Conservation (phyloP, 2,797 vertebrate genomes). For the Dallia pectoralis region DNA sequence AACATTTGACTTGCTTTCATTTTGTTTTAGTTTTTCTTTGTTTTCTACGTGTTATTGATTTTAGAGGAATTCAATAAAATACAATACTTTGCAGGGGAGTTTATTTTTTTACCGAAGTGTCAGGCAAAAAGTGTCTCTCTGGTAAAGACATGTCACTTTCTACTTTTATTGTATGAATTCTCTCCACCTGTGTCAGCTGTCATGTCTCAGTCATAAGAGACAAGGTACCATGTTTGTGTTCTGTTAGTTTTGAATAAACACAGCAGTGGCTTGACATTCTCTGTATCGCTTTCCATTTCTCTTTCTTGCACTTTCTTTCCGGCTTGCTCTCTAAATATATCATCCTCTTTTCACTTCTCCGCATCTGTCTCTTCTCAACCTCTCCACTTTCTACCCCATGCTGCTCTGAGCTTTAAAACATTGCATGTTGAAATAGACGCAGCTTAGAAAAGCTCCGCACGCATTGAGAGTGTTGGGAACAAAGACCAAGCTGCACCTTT, state of each 20-base stretch:
- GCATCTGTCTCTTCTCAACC: slow-evolving; percentile 33
- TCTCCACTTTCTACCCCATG: slow-evolving; percentile 62
- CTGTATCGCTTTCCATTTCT: slow-evolving; percentile 23
- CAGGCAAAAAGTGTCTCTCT: slow-evolving; percentile 45
- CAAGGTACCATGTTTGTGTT: slow-evolving; percentile 71
- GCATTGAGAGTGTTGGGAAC: slow-evolving; percentile 61
- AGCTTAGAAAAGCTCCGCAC: slow-evolving; percentile 63
- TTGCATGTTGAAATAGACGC: slow-evolving; percentile 67
- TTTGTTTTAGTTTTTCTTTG: neutral
- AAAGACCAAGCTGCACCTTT: slow-evolving; percentile 67
- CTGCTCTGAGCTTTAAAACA: slow-evolving; percentile 70
- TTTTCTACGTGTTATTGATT: slow-evolving; percentile 16
- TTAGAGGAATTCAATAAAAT: slow-evolving; percentile 31
- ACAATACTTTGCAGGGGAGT: no score
- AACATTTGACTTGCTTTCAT: slow-evolving; percentile 34
- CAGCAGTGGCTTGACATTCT: slow-evolving; percentile 53
- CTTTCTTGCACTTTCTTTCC: slow-evolving; percentile 19
- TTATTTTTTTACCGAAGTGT: slow-evolving; percentile 52
- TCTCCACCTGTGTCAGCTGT: slow-evolving; percentile 64
- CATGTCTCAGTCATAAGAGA: slow-evolving; percentile 60
- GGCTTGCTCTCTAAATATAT: slow-evolving; percentile 14
- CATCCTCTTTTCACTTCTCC: slow-evolving; percentile 25
- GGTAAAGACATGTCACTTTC: slow-evolving; percentile 35
- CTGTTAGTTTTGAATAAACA: slow-evolving; percentile 72
- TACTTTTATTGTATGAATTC: slow-evolving; percentile 45